Base-by-base conservation (phyloP, 1,140 invertebrate genomes). In the Sycobia sp. region DNA sequence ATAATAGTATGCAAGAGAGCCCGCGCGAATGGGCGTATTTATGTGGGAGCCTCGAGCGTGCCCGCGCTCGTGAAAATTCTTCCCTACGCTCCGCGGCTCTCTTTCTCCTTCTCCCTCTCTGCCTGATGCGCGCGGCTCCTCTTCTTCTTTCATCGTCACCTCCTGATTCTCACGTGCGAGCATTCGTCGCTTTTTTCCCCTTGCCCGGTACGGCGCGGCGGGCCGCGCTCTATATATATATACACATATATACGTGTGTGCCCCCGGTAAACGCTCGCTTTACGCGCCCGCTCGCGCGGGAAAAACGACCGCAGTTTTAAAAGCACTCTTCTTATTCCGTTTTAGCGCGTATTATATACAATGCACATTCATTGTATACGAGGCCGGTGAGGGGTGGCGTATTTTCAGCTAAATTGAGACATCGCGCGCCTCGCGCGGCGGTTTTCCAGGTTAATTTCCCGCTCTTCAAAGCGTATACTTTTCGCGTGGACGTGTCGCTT, bases 331-430 rank as follows among this genome's bases (percentile, higher is more conserved):
- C 60, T 57, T 59, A 46, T 61, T 65, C 49, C 29, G 14, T 32
- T 58, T 51, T 25, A 49, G 22, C 16, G 56, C 34, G 20, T 25
- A 34, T 44, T n/a, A 14, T 51, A 11, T 51, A 13, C 44, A 32
- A 32, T 32, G 29, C 11, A 32, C 11, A 32, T 11, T 32, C 5
- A 4, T 32, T 32, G 29, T 32, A 32, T 11, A 32, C 5, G 29
- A 7, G 29, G 29, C 29, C 29, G 29, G 29, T 11, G 23, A n/a
- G 2, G 49, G 2, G 29, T 23, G 41, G 44, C 44, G 44, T 63
- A 56, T 63, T 63, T 63, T 56, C 44, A 56, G 13, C 53, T 49
- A 39, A 63, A 63, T 63, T 63, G 61, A 63, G 61, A 63, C 16
- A 29, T 46, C 53, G 20, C 8, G 36, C 44, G 29, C 25, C 14